phyloP scores from a whole-genome alignment of 2,797 vertebrate genomes.

The Pelobates cultripes region DNA sequence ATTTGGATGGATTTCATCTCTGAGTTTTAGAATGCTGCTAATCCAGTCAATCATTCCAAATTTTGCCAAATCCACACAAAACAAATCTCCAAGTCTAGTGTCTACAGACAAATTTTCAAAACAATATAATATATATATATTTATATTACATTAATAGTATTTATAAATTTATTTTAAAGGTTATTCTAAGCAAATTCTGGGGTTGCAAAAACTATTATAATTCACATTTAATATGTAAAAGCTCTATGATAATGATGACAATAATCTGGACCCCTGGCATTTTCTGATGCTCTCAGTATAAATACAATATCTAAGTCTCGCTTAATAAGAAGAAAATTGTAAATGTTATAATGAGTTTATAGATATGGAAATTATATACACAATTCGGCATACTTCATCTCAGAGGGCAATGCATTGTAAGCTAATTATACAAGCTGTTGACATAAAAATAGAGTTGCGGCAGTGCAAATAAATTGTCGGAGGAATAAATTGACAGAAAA shows the following conservation, averaged over 20 bases:
- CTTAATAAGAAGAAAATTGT: slow-evolving; percentile 25
- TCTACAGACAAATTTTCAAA: too few species aligned
- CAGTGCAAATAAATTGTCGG: slow-evolving; percentile 47
- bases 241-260: slow-evolving; percentile 7
- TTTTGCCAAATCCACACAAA: too few species aligned
- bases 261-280: slow-evolving; percentile 12
- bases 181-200: too few species aligned
- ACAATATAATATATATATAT: too few species aligned
- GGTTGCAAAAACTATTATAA: too few species aligned
- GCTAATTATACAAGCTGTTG: slow-evolving; percentile 53
- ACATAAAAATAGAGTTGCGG: slow-evolving; percentile 39
- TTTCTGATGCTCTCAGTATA: background rate
- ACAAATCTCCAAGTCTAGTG: too few species aligned
- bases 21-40: too few species aligned
- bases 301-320: background rate
- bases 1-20: too few species aligned
- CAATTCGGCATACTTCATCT: slow-evolving; percentile 31
- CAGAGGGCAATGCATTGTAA: slow-evolving; percentile 42
- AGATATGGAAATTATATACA: slow-evolving; percentile 47
- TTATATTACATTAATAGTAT: too few species aligned
- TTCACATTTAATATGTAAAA: slow-evolving; percentile 13
- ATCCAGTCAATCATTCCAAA: too few species aligned
- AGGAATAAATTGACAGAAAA: slow-evolving; percentile 44
- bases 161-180: too few species aligned
- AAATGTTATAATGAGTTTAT: slow-evolving; percentile 42